These are phyloP conservation scores for Coregonus ussuriensis DNA, from an alignment of 2,797 vertebrate genomes.

Conservation along the genomic window DNA sequence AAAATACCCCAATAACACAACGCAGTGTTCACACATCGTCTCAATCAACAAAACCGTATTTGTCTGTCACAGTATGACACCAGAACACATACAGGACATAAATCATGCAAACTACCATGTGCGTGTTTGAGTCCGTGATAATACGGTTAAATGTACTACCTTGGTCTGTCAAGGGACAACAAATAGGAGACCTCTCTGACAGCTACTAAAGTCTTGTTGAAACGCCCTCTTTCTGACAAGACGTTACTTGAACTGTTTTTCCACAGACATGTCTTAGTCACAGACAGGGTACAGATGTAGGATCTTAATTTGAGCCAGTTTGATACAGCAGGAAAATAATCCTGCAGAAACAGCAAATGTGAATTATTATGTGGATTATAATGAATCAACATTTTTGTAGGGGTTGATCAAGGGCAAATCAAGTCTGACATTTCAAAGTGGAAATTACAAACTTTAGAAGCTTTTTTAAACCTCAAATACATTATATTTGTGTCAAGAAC, in stretches of 20 bases:
- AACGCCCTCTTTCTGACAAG: constrained; percentile 74
- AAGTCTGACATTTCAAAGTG: too few species aligned
- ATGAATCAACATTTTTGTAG: too few species aligned
- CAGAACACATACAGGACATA: constrained; percentile 48
- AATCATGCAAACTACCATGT: constrained; percentile 53
- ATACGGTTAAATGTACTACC: constrained; percentile 68
- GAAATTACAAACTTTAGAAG: too few species aligned
- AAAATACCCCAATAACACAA: constrained; percentile 7
- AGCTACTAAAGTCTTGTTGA: constrained; percentile 70
- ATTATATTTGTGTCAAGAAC: too few species aligned
- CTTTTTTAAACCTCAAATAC: too few species aligned
- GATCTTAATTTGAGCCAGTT: too few species aligned
- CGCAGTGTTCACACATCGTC: constrained; percentile 20
- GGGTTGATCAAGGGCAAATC: too few species aligned
- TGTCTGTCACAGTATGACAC: constrained; percentile 41
- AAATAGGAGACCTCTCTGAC: constrained; percentile 69
- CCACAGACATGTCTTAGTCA: constrained; percentile 48
- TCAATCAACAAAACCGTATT: constrained; percentile 38
- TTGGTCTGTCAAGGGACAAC: constrained; percentile 58
- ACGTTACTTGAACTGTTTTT: constrained; percentile 72
- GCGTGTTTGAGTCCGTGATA: constrained; percentile 52
- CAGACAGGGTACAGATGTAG: neutral
- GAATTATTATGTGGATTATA: too few species aligned
- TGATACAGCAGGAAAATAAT: too few species aligned
- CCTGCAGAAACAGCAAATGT: too few species aligned